Evolutionary conservation across 2,113 vertebrate species (phyloP).

Genomic region (Caretta caretta): DNA sequence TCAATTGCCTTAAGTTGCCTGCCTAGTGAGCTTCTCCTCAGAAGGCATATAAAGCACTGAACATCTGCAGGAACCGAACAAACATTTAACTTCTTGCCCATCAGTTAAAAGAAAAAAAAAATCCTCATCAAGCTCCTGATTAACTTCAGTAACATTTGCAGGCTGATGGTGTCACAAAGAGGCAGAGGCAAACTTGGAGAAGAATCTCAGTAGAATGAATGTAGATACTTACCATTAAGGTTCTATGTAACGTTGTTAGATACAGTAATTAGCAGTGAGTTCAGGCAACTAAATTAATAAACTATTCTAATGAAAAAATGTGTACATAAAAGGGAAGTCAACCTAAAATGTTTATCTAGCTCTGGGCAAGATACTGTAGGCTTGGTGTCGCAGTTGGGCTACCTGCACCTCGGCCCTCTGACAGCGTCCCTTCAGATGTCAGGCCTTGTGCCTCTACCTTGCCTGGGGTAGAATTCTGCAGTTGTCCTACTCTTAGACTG

Average conservation of each 20-base stretch:
- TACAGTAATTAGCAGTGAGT: accelerated
- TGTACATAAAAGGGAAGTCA: neutral
- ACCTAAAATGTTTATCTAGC: neutral
- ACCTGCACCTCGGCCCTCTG: neutral
- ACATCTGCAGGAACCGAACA: neutral
- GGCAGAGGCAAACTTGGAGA: neutral
- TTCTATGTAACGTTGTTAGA: accelerated
- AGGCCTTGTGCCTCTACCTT: neutral
- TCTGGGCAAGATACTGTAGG: neutral
- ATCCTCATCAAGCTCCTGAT: neutral
- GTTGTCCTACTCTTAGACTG: neutral
- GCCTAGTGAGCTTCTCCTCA: neutral
- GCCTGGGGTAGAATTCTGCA: neutral
- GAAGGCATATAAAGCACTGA: neutral
- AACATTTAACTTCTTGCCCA: neutral
- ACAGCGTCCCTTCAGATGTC: neutral
- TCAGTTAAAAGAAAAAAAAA: neutral
- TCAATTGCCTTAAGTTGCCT: neutral
- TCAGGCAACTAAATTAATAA: neutral
- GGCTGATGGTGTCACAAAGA: neutral
- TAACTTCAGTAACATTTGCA: neutral
- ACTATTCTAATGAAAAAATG: neutral
- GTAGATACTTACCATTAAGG: neutral
- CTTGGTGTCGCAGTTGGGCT: neutral
- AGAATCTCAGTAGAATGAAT: neutral